Base-by-base conservation (phyloP, 2,797 vertebrate species). In the Triplophysa yarkandensis region DNA sequence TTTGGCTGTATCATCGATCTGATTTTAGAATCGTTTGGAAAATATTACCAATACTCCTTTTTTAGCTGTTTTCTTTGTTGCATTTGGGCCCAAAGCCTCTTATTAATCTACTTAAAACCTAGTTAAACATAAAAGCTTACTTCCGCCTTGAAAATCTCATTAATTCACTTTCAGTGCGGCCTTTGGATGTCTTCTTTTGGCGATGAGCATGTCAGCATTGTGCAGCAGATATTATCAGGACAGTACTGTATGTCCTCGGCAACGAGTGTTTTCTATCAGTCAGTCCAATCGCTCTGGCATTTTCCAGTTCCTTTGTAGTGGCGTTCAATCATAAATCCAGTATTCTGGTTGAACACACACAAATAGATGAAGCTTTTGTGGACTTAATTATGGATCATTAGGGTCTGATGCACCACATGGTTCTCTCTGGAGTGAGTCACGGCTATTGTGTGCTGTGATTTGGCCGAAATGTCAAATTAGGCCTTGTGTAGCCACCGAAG, bases 381-480 rank as follows among this genome's bases (percentile, higher is more conserved):
- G 41, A 44, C 61, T 74, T 78, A 74, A 81, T 81, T 78, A 74
- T 46, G 25, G 27, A 39, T 71, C 77, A 77, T 83, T 81, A 70
- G 65, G 43, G 55, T 61, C 28, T 71, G 65, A 79, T 77, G 67
- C 69, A 54, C 66, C 6, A 46, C 66, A 62, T 28, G 39, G 55
- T 30, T 71, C 76, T 74, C 65, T 77, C 77, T 67, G 39, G 36
- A 82, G 58, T 25, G 34, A 61, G 30, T 60, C 65, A 25, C 7
- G n/a, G 61, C 62, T 71, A 66, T 76, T 82, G 76, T 80, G 71
- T 63, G 8, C 62, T 66, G 44, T 44, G 28, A n/a, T 67, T 74
- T 73, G 43, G 66, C 25, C 68, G n/a, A 73, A 82, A 82, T 82
- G 69, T 76, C 71, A 78, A 41, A 65, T 78, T 43, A 69, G 76